Evolutionary conservation across 2,888 invertebrate genomes (phyloP), one percentile per base, ranked within the genome.

Genomic region (Vandiemenella viatica): DNA sequence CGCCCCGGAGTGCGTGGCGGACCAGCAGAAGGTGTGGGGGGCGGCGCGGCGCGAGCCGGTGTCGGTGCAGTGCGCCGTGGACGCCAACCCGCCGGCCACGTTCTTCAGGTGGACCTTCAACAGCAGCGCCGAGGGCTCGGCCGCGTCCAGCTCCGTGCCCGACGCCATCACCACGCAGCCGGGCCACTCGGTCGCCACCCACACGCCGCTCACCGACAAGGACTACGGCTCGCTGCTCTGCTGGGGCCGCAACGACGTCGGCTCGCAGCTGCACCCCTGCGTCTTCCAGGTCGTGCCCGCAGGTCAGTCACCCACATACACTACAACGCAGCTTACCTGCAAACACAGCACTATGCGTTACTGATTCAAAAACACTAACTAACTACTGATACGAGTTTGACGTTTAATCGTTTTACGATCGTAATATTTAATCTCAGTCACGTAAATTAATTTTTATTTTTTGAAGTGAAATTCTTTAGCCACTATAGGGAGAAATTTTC

Each of bases 101-200:
- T 53, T 55, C 44, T 65, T 62, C 55, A 58, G 60, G 40, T 65
- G 65, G 65, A 60, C 60, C 44, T 65, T 68, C 58, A 68, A 68
- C 56, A 67, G 65, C 55, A 56, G 58, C 2, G 54, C 54, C 4
- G 32, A n/a, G 13, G 32, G 32, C 32, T 13, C 13, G 13, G 32
- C 32, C 32, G n/a, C n/a, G 10, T n/a, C 32, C n/a, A 59, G 59
- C 15, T 58, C 62, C 37, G n/a, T 32, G 10, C 32, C 32, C n/a
- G 60, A 59, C 15, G 58, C 62, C 37, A n/a, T 32, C 13, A 32
- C 32, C 13, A 32, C 32, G 32, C 32, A 3, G 2, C 32, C 32
- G n/a, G 43, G 43, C 7, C 55, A 59, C 20, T 65, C 64, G 50
- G 58, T 61, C 3, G 58, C 64, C 10, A 59, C 59, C 13, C 66